Conservation (phyloP, 2,797 vertebrate species). For the Sparus aurata region DNA sequence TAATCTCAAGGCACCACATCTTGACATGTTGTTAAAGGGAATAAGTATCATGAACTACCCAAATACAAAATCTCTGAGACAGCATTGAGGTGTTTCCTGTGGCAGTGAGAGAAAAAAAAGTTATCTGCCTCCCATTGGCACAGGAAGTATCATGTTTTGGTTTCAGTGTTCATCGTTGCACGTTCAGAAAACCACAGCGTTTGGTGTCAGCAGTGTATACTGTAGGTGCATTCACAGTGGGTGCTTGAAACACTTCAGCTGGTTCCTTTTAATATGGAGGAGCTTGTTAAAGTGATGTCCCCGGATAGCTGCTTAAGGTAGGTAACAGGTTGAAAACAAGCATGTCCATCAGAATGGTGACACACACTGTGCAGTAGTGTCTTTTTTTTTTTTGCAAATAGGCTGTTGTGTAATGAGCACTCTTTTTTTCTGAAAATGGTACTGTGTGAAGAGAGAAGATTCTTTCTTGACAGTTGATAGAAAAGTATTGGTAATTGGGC, state of each 20-base stretch:
- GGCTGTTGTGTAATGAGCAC: not conserved
- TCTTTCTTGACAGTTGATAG: not conserved
- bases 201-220: not conserved
- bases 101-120: not conserved
- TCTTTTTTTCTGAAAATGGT: not conserved
- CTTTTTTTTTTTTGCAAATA: not conserved
- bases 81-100: not conserved
- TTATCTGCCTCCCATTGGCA: rapidly evolving
- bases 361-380: too few species aligned
- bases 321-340: not conserved
- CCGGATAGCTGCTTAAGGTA: constrained; percentile 2
- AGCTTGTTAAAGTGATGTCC: not conserved
- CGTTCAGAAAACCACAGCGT: not conserved
- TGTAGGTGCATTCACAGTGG: not conserved
- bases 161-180: not conserved
- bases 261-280: constrained; percentile 5
- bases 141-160: not conserved
- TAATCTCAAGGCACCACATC: not conserved
- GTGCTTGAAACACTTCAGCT: not conserved
- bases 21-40: not conserved
- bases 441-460: not conserved
- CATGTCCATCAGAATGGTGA: not conserved
- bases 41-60: not conserved
- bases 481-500: constrained; percentile 3
- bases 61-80: not conserved